A percentile compares a stretch with the other conserved stretches of the same genome.
phyloP scores from a whole-genome alignment of 2,888 invertebrate genomes.

The Drosophila koepferae region DNA sequence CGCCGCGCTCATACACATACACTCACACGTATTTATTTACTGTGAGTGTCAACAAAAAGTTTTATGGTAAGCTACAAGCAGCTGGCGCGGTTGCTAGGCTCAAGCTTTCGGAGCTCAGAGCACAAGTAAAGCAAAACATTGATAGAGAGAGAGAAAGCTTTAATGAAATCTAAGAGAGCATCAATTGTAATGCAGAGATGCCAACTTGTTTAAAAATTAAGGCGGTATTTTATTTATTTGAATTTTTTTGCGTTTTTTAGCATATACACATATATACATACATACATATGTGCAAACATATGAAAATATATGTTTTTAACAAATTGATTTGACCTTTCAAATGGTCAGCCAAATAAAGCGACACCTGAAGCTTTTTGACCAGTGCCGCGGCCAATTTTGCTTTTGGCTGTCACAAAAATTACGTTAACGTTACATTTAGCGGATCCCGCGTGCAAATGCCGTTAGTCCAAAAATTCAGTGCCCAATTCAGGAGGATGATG shows the following conservation, averaged over 20 bases:
- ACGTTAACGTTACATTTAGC: slow-evolving; percentile 34
- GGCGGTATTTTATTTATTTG: slow-evolving; percentile 60
- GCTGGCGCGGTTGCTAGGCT: slow-evolving; percentile 41
- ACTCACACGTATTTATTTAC: slow-evolving; percentile 4
- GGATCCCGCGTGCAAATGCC: slow-evolving; percentile 27
- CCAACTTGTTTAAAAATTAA: slow-evolving; percentile 36
- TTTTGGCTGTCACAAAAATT: slow-evolving; percentile 49
- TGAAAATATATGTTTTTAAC: slow-evolving; percentile 60
- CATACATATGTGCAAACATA: slow-evolving; percentile 48
- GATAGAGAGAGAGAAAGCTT: not conserved
- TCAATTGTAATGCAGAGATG: slow-evolving; percentile 19
- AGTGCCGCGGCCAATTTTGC: slow-evolving; percentile 39
- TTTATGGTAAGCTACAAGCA: slow-evolving; percentile 20
- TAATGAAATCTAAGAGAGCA: slow-evolving; percentile 16
- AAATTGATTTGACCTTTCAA: slow-evolving; percentile 31
- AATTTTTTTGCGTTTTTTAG: slow-evolving; percentile 33
- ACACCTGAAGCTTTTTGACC: slow-evolving; percentile 15
- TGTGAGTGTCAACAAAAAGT: slow-evolving; percentile 65
- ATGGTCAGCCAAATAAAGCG: slow-evolving; percentile 39
- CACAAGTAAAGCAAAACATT: not conserved
- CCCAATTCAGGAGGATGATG: slow-evolving; percentile 68
- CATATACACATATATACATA: slow-evolving; percentile 4
- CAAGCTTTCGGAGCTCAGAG: slow-evolving; percentile 34
- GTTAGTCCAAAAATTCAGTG: slow-evolving; percentile 46
- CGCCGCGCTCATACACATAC: not conserved